phyloP scores from a whole-genome alignment of 2,888 invertebrate species.

The Timandra comae region DNA sequence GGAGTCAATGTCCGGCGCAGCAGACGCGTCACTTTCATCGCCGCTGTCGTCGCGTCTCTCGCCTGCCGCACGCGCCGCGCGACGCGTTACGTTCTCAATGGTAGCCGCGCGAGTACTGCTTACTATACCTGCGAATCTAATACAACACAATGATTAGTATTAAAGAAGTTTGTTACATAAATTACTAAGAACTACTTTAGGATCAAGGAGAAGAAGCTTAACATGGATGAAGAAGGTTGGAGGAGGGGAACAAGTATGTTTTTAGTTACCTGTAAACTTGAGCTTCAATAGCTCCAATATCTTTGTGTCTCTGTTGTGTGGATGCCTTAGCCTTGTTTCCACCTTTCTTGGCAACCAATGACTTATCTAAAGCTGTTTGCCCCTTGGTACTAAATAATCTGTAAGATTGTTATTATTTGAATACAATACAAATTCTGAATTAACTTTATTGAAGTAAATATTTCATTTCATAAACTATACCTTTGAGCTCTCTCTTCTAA shows the following conservation, averaged over 20 bases:
- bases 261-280: conserved; percentile 88
- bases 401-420: too few species aligned
- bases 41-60: conserved; percentile 94
- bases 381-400: conserved; percentile 96
- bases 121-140: conserved; percentile 88
- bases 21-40: conserved; percentile 87
- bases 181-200: too few species aligned
- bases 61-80: conserved; percentile 96
- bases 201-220: too few species aligned
- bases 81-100: conserved; percentile 98
- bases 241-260: too few species aligned
- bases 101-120: conserved; percentile 92
- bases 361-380: conserved; percentile 92
- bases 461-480: too few species aligned
- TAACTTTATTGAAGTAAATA: too few species aligned
- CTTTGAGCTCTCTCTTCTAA: conserved; percentile 98
- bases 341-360: conserved; percentile 93
- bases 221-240: too few species aligned
- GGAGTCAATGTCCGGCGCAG: conserved; percentile 91
- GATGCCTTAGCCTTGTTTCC: conserved; percentile 78
- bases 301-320: conserved; percentile 83
- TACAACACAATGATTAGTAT: not conserved
- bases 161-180: too few species aligned
- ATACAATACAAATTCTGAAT: too few species aligned
- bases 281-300: conserved; percentile 91